A percentile compares a stretch with the other conserved stretches of the same genome.
These are phyloP conservation scores for Eretmochelys imbricata DNA, from an alignment of 2,113 vertebrate genomes.

Conservation along the genomic window DNA sequence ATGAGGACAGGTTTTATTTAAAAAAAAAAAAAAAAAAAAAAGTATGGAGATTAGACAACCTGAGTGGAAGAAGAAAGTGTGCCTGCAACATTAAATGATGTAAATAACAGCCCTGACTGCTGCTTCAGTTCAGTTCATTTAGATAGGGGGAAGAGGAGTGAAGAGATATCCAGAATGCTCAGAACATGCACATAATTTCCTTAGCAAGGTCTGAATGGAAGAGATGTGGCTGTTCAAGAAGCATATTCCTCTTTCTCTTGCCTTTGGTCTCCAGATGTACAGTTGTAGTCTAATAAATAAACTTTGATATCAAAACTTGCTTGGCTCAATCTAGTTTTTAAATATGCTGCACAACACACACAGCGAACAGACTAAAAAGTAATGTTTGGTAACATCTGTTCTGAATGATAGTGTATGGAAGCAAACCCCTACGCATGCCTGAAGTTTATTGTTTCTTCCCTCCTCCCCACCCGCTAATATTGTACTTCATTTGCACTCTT, in stretches of 20 bases:
- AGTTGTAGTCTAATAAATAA: neutral
- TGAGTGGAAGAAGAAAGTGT: neutral
- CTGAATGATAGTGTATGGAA: neutral
- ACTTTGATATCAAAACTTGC: neutral
- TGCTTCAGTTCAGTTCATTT: fast-evolving
- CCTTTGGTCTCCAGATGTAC: neutral
- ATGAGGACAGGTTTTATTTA: constrained; percentile 49
- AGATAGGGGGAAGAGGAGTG: too few species aligned
- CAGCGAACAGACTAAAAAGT: neutral
- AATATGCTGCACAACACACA: neutral
- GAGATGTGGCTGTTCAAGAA: neutral
- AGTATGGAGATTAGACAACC: neutral
- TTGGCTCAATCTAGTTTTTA: fast-evolving
- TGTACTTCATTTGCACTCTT: constrained; percentile 15
- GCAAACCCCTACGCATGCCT: neutral
- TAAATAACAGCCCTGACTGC: neutral
- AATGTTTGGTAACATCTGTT: neutral
- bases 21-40: neutral
- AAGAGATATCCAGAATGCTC: neutral
- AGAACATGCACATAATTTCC: fast-evolving
- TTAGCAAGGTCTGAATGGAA: neutral
- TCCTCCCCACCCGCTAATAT: constrained; percentile 23
- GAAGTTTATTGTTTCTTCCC: constrained; percentile 4
- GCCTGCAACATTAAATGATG: neutral
- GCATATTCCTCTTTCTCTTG: fast-evolving